A percentile compares a stretch with the other conserved stretches of the same genome.
phyloP scores from a whole-genome alignment of 2,888 invertebrate genomes.

The Drosophila ustulata region DNA sequence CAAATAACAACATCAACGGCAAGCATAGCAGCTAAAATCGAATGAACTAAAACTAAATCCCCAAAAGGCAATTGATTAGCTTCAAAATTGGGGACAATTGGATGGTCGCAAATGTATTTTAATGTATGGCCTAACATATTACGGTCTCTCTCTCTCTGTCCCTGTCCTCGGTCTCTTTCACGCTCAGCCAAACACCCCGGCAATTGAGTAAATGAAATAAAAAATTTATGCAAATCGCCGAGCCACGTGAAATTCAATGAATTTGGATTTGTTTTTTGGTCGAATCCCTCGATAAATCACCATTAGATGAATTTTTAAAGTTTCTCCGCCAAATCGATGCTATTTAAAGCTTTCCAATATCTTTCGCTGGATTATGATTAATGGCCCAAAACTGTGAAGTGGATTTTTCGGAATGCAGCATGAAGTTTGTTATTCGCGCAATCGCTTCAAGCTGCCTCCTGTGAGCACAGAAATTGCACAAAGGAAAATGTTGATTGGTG shows the following conservation, averaged over 20 bases:
- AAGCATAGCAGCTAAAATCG: conserved; percentile 14
- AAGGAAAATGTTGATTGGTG: conserved; percentile 45
- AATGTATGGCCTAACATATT: conserved; percentile 37
- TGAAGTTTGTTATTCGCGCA: conserved; percentile 21
- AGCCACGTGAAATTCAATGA: conserved; percentile 65
- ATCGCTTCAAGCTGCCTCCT: conserved; percentile 43
- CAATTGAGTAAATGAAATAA: conserved; percentile 63
- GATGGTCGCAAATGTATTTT: conserved; percentile 53
- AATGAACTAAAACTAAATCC: conserved; percentile 47
- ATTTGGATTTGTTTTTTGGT: conserved; percentile 50
- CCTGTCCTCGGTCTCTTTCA: conserved; percentile 7
- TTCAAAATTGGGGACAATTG: conserved; percentile 49
- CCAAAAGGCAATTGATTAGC: conserved; percentile 71
- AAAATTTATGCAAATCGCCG: conserved; percentile 69
- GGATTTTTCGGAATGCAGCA: conserved; percentile 15
- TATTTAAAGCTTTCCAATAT: conserved; percentile 49
- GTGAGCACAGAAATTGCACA: conserved; percentile 52
- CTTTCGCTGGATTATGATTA: conserved; percentile 45
- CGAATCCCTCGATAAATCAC: conserved; percentile 56
- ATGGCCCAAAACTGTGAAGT: conserved; percentile 5
- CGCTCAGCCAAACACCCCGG: conserved; percentile 1
- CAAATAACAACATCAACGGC: conserved; percentile 19
- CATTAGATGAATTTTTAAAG: conserved; percentile 40
- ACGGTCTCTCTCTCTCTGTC: not conserved
- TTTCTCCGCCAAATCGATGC: conserved; percentile 21